A percentile compares a stretch with the other conserved stretches of the same genome.
Evolutionary conservation across 53 echinoderm and acorn worm genomes (phyloP).

Genomic region (Temnopleurus reevesii): DNA sequence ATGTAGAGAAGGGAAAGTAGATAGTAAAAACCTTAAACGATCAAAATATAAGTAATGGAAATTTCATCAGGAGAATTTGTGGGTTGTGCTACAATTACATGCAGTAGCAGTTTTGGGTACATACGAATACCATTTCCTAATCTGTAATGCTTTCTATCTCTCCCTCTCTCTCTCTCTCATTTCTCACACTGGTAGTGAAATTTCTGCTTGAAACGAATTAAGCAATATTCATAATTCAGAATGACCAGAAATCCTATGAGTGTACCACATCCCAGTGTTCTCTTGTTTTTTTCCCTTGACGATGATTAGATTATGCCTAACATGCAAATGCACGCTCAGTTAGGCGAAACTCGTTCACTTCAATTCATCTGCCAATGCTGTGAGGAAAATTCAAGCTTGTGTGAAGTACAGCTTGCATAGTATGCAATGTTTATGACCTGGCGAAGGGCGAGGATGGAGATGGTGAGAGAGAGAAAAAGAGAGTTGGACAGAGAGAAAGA

Average conservation of each 20-base stretch:
- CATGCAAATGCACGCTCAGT: conserved; percentile 40
- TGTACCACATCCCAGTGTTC: background rate
- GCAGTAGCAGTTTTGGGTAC: too few relatives aligned
- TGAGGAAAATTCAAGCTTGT: background rate
- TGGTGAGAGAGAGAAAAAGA: background rate
- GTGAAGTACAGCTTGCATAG: background rate
- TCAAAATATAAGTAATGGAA: too few relatives aligned
- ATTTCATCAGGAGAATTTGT: too few relatives aligned
- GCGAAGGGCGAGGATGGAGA: background rate
- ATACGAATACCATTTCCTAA: too few relatives aligned
- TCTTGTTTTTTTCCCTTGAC: background rate
- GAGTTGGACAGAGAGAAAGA: background rate
- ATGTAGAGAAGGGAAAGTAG: background rate
- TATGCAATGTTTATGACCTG: conserved; percentile 32
- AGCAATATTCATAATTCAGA: background rate
- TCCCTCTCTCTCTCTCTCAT: too few relatives aligned
- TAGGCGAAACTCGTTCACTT: conserved; percentile 26
- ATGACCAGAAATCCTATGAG: background rate
- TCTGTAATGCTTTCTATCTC: too few relatives aligned
- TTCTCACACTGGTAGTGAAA: too few relatives aligned
- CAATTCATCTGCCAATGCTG: conserved; percentile 37
- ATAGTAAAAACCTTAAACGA: too few relatives aligned
- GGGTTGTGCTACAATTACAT: too few relatives aligned
- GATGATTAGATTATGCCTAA: conserved; percentile 42
- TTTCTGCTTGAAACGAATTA: background rate